phyloP scores from a whole-genome alignment of 2,888 invertebrate species.

The Andrena fulva region DNA sequence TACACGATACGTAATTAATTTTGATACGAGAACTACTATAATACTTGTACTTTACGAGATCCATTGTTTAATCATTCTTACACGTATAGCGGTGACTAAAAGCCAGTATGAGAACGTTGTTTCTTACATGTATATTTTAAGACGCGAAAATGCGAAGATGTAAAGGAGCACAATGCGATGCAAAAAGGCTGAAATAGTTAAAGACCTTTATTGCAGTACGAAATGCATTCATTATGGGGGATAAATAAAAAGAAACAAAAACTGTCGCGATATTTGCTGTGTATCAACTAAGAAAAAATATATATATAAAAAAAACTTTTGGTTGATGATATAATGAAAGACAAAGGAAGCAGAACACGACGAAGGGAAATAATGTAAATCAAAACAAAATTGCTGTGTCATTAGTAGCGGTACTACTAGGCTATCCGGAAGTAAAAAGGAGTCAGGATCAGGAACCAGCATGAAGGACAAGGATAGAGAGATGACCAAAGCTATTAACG shows the following conservation, averaged over 20 bases:
- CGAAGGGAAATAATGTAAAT: conserved; percentile 80
- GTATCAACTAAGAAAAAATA: conserved; percentile 72
- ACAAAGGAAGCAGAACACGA: conserved; percentile 74
- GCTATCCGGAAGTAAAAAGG: conserved; percentile 84
- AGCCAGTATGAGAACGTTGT: conserved; percentile 70
- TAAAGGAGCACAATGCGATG: conserved; percentile 73
- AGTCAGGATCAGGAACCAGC: conserved; percentile 80
- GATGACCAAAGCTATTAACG: conserved; percentile 83
- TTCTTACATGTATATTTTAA: conserved; percentile 69
- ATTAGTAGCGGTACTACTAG: conserved; percentile 83
- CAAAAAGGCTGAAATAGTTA: conserved; percentile 73
- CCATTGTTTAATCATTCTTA: conserved; percentile 71
- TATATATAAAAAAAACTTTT: conserved; percentile 60
- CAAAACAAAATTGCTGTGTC: conserved; percentile 83
- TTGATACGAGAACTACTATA: conserved; percentile 72
- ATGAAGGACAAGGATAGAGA: conserved; percentile 84
- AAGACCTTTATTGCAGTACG: conserved; percentile 71
- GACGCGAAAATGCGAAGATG: conserved; percentile 74
- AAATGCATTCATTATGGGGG: conserved; percentile 74
- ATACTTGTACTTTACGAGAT: conserved; percentile 73
- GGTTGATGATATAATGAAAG: conserved; percentile 75
- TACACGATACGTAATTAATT: conserved; percentile 68
- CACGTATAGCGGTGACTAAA: conserved; percentile 65
- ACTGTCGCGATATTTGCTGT: conserved; percentile 75
- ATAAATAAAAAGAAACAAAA: conserved; percentile 68